phyloP scores from a whole-genome alignment of 2,113 vertebrate genomes.

The Vicugna pacos region DNA sequence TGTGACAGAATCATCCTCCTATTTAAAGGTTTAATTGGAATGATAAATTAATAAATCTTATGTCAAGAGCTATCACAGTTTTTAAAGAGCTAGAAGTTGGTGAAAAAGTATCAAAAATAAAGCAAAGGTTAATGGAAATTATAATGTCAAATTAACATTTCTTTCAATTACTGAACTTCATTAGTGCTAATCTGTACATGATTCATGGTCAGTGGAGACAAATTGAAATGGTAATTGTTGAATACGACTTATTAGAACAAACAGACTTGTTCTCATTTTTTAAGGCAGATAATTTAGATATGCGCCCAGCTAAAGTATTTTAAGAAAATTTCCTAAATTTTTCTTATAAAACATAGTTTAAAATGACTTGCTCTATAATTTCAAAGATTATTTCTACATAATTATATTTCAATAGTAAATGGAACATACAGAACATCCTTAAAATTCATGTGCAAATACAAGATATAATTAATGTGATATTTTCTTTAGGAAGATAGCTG shows the following conservation, averaged over 20 bases:
- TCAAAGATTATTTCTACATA: neutral
- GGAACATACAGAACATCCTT: neutral
- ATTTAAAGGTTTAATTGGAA: neutral
- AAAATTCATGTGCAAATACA: neutral
- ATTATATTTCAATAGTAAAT: constrained; percentile 5
- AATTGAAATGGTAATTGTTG: neutral
- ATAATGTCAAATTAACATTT: constrained; percentile 72
- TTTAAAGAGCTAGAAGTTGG: neutral
- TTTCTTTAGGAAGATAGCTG: neutral
- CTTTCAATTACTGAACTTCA: constrained; percentile 51
- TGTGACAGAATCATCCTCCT: neutral
- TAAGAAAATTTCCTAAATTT: neutral
- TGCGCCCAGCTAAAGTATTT: neutral
- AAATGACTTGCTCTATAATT: neutral
- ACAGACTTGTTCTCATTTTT: neutral
- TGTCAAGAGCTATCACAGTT: neutral
- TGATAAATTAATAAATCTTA: neutral
- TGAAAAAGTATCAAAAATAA: constrained; percentile 49
- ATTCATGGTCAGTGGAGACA: constrained; percentile 26
- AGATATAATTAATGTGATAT: neutral
- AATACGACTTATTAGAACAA: neutral
- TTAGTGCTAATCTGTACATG: neutral
- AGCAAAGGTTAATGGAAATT: constrained; percentile 43
- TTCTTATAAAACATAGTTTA: neutral
- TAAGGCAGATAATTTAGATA: constrained; percentile 24